Evolutionary conservation across 1,140 invertebrate genomes (phyloP).

Genomic region (Oscheius sp.): DNA sequence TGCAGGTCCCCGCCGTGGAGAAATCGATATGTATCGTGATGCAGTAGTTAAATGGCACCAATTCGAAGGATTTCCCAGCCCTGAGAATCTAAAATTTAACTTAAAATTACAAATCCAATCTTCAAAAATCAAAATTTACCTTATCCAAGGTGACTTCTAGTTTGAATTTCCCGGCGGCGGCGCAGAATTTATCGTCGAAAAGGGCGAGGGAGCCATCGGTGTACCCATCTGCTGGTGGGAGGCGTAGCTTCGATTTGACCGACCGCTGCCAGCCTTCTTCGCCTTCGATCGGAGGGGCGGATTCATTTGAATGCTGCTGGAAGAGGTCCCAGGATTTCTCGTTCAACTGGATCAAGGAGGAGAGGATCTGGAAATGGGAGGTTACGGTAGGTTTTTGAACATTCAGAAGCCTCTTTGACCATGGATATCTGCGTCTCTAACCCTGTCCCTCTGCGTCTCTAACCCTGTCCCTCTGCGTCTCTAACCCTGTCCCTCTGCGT

Average conservation of each 20-base stretch:
- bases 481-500: too few species aligned
- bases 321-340: background rate
- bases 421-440: too few species aligned
- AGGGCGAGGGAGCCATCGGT: background rate
- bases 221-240: background rate
- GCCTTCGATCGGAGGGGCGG: background rate
- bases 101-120: background rate
- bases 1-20: too few species aligned
- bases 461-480: too few species aligned
- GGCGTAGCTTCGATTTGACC: background rate
- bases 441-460: too few species aligned
- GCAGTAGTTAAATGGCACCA: background rate
- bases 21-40: background rate
- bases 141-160: background rate
- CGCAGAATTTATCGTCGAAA: background rate
- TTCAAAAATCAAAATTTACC: too few species aligned
- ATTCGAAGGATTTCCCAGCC: background rate
- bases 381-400: too few species aligned
- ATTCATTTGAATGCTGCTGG: background rate
- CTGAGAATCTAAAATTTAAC: background rate
- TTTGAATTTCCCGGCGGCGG: background rate
- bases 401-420: too few species aligned
- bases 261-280: background rate
- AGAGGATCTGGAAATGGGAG: background rate
- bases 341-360: background rate